Percentiles rank a stretch among this genome's conserved stretches.
phyloP scores from a whole-genome alignment of 2,888 invertebrate genomes.

The Macaria liturata region DNA sequence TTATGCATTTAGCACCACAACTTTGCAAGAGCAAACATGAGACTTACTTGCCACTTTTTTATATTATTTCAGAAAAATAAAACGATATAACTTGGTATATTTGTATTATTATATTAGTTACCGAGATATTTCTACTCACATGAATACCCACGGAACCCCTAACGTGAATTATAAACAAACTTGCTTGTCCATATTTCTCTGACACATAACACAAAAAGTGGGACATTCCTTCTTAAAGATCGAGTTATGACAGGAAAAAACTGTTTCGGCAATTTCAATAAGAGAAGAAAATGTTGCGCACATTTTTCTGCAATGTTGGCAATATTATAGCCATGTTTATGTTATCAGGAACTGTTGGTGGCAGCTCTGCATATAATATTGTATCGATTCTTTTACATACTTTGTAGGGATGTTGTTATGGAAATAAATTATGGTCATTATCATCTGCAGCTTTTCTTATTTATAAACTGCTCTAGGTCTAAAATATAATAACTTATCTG shows the following conservation, averaged over 20 bases:
- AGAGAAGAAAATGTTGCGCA: constrained; percentile 26
- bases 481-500: no score
- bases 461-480: no score
- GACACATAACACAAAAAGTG: no score
- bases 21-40: no score
- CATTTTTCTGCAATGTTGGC: constrained; percentile 22
- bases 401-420: not conserved
- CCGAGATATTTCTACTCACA: no score
- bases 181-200: no score
- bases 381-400: constrained; percentile 7
- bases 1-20: no score
- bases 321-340: constrained; percentile 15
- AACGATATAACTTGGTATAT: no score
- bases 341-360: constrained; percentile 2
- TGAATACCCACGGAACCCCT: not conserved
- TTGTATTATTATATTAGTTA: no score
- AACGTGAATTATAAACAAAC: not conserved
- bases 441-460: no score
- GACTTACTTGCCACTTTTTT: no score
- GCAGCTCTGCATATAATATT: not conserved
- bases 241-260: constrained; percentile 23
- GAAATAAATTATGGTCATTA: not conserved
- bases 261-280: constrained; percentile 34
- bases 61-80: no score
- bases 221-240: not conserved